phyloP scores from a whole-genome alignment of 1,140 invertebrate genomes.

The Drosophila burlai region DNA sequence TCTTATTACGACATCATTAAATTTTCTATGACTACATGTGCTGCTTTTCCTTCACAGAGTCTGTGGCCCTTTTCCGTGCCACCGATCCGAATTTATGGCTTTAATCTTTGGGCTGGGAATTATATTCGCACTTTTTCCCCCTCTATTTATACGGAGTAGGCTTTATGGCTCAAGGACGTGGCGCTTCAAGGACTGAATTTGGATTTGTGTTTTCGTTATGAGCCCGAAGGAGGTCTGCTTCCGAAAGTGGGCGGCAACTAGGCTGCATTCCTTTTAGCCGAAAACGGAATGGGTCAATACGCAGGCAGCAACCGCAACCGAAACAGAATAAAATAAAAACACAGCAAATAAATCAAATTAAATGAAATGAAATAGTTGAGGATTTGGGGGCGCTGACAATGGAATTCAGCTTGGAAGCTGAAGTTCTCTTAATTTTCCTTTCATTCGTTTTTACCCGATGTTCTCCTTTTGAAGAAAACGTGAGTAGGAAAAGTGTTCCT shows the following conservation, averaged over 20 bases:
- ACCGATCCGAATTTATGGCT: conserved; percentile 70
- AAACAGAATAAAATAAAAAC: conserved; percentile 54
- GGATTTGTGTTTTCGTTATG: conserved; percentile 77
- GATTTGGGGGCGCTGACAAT: conserved; percentile 62
- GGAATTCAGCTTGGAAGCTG: conserved; percentile 67
- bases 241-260: conserved; percentile 47
- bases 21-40: conserved; percentile 20
- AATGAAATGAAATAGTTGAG: conserved; percentile 82
- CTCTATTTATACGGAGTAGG: conserved; percentile 38
- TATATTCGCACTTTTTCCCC: conserved; percentile 39
- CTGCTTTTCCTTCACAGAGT: not conserved
- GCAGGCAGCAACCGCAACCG: conserved; percentile 52
- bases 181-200: conserved; percentile 68
- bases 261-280: conserved; percentile 42
- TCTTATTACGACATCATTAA: not conserved
- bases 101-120: conserved; percentile 76
- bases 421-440: conserved; percentile 18
- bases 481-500: not conserved
- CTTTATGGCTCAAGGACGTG: conserved; percentile 79
- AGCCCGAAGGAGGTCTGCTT: conserved; percentile 52
- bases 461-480: not conserved
- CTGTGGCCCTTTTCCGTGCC: conserved; percentile 10
- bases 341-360: conserved; percentile 78
- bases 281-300: conserved; percentile 30
- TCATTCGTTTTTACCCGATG: conserved; percentile 1